Evolutionary conservation across 2,888 invertebrate species (phyloP), one percentile per base, ranked within the genome.

Genomic region (Lasioglossum oenotherae): DNA sequence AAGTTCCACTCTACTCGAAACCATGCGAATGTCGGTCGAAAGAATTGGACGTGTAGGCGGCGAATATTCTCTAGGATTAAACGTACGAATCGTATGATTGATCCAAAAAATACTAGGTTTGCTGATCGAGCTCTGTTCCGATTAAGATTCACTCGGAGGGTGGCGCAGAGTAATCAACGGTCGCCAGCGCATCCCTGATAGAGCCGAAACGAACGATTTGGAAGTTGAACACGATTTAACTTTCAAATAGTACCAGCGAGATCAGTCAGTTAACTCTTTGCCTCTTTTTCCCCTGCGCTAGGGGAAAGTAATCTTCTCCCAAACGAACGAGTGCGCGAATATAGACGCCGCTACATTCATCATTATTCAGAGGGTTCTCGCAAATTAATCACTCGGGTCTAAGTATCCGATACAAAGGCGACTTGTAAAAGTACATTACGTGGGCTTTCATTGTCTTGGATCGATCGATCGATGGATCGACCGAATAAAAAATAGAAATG

Each of bases 191-290:
- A 14, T 79, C 60, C 46, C 67, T 31, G 35, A 64, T 73, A 53
- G 60, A 69, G 44, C 72, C 85, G 82, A 86, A 85, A 84, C 85
- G 86, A 86, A 90, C 86, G 87, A 91, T 91, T 92, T 92, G 90
- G 91, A 92, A 92, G 91, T 92, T 91, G 89, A 90, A 86, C 90
- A 88, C 87, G 89, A 92, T 92, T 92, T 92, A 92, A 92, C 91
- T 92, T 91, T 87, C 92, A 92, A 92, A 92, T 92, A 72, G 77
- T 82, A 85, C 78, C 80, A 74, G 80, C 86, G 73, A 74, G 85
- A 82, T 79, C 78, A 71, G 71, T 73, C 74, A 35, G 78, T 76
- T 83, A 80, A 76, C 79, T 77, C 79, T 79, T 79, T 71, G 27
- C 76, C 84, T 78, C 81, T 46, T 78, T 67, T 74, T 69, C 44